phyloP scores from a whole-genome alignment of 2,888 invertebrate genomes.

The Amblyjoppa fuscipennis region DNA sequence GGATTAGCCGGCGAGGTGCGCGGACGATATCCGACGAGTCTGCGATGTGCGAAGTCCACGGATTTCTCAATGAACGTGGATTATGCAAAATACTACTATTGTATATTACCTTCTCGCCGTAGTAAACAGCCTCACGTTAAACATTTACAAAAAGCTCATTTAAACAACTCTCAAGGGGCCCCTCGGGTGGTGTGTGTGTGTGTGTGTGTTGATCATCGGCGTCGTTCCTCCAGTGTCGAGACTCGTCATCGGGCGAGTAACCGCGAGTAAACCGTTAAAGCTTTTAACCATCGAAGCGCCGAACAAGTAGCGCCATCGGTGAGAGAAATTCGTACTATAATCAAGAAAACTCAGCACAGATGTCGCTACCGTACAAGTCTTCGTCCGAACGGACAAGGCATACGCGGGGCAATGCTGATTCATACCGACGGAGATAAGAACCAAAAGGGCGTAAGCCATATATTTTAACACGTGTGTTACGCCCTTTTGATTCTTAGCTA shows the following conservation, averaged over 20 bases:
- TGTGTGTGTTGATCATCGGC: neutral
- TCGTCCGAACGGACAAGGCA: neutral
- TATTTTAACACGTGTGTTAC: neutral
- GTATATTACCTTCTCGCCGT: conserved; percentile 69
- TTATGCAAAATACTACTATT: conserved; percentile 65
- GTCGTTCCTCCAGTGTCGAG: neutral
- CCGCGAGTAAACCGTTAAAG: neutral
- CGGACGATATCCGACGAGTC: neutral
- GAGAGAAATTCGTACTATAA: neutral
- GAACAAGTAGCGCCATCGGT: conserved; percentile 20
- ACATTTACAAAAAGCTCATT: conserved; percentile 70
- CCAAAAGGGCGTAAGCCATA: neutral
- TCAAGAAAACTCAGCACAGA: neutral
- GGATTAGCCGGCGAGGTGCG: neutral
- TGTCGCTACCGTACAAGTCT: conserved; percentile 1
- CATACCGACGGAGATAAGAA: conserved; percentile 4
- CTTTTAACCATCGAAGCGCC: neutral
- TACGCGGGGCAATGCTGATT: conserved; percentile 7
- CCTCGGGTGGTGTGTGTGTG: neutral
- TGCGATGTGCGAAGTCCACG: neutral
- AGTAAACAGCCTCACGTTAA: conserved; percentile 70
- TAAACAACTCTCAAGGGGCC: conserved; percentile 48
- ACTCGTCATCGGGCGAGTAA: conserved; percentile 3
- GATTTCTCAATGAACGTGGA: conserved; percentile 55
- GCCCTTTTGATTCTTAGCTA: neutral